Evolutionary conservation across 2,888 invertebrate species (phyloP).

Genomic region (Drosophila parthenogenetica): DNA sequence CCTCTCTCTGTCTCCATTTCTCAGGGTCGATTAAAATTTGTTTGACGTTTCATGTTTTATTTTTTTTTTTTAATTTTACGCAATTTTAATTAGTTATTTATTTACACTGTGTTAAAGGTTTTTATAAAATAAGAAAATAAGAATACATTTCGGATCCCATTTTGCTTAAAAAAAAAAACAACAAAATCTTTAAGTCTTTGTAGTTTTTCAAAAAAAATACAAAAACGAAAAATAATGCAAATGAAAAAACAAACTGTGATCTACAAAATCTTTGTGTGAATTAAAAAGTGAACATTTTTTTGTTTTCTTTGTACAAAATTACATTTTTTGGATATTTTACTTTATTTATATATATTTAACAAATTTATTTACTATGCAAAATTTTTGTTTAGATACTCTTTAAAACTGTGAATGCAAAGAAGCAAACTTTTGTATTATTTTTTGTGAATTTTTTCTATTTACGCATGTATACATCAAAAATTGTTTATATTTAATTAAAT

Average conservation of each 20-base stretch:
- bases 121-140: slow-evolving; percentile 10
- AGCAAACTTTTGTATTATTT: slow-evolving; percentile 77
- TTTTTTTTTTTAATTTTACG: slow-evolving; percentile 22
- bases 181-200: slow-evolving; percentile 9
- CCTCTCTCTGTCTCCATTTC: slow-evolving; percentile 6
- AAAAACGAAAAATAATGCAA: slow-evolving; percentile 77
- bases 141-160: slow-evolving; percentile 16
- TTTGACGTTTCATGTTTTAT: slow-evolving; percentile 17
- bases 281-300: slow-evolving; percentile 64
- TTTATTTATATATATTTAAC: slow-evolving; percentile 53
- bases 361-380: slow-evolving; percentile 63
- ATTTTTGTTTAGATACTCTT: slow-evolving; percentile 76
- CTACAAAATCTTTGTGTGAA: slow-evolving; percentile 67
- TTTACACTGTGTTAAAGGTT: slow-evolving; percentile 9
- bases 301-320: slow-evolving; percentile 75
- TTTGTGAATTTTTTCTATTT: slow-evolving; percentile 56
- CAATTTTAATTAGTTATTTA: slow-evolving; percentile 16
- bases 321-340: slow-evolving; percentile 66
- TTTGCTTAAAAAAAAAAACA: slow-evolving; percentile 15
- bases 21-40: slow-evolving; percentile 26
- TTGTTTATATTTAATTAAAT: slow-evolving; percentile 56
- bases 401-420: slow-evolving; percentile 70
- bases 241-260: slow-evolving; percentile 83
- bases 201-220: slow-evolving; percentile 25
- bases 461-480: slow-evolving; percentile 37